Evolutionary conservation across 2,888 invertebrate genomes (phyloP).

Genomic region (Dryadula phaetusa): DNA sequence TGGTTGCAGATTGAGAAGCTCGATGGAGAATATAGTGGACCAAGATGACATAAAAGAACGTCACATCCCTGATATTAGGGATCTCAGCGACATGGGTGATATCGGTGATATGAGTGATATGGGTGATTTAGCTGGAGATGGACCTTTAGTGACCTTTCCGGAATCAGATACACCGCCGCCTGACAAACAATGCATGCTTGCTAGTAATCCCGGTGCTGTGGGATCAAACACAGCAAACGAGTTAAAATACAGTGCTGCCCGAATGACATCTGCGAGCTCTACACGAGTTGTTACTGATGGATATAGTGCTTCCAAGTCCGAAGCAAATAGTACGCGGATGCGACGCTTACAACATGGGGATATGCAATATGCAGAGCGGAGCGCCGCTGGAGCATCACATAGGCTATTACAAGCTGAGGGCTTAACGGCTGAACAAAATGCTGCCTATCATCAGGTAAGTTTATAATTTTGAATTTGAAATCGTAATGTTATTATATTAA

Average conservation of each 20-base stretch:
- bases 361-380: slow-evolving; percentile 91
- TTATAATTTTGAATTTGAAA: neutral
- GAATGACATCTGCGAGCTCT: slow-evolving; percentile 88
- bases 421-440: slow-evolving; percentile 93
- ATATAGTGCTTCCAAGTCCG: slow-evolving; percentile 88
- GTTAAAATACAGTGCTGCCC: slow-evolving; percentile 93
- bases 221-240: slow-evolving; percentile 85
- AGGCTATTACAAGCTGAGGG: slow-evolving; percentile 93
- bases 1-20: slow-evolving; percentile 82
- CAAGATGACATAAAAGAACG: slow-evolving; percentile 80
- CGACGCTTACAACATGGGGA: slow-evolving; percentile 90
- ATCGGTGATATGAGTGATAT: slow-evolving; percentile 81
- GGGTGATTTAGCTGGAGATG: slow-evolving; percentile 75
- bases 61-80: slow-evolving; percentile 77
- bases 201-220: slow-evolving; percentile 72
- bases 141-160: slow-evolving; percentile 92
- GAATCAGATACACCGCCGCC: slow-evolving; percentile 90
- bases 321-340: slow-evolving; percentile 78
- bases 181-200: slow-evolving; percentile 73
- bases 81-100: slow-evolving; percentile 78
- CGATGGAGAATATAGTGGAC: slow-evolving; percentile 92
- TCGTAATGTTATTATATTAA: neutral
- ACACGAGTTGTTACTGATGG: slow-evolving; percentile 93
- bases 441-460: slow-evolving; percentile 91
- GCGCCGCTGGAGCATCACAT: slow-evolving; percentile 90